phyloP scores from a whole-genome alignment of 2,797 vertebrate genomes.

The Ctenosaura bakeri region DNA sequence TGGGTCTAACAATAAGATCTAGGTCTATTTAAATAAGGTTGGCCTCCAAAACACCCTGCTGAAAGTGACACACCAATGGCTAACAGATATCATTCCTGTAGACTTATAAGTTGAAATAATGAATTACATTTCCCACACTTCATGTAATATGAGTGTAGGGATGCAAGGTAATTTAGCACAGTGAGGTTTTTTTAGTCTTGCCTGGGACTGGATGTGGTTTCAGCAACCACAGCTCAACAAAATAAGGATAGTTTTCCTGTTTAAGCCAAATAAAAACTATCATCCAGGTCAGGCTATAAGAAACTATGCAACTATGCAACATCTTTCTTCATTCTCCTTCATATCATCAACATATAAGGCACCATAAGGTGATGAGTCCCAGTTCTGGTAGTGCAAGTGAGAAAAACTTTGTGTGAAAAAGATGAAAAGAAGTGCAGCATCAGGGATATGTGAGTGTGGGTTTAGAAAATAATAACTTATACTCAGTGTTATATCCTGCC shows the following conservation, averaged over 20 bases:
- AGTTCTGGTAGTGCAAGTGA: not conserved
- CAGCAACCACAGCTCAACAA: no score
- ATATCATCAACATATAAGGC: not conserved
- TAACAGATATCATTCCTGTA: not conserved
- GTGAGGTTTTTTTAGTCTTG: not conserved
- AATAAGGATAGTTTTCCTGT: no score
- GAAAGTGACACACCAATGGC: not conserved
- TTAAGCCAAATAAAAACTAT: no score
- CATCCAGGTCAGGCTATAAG: not conserved
- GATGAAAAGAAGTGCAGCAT: not conserved
- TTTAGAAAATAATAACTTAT: not conserved
- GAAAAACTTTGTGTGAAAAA: not conserved
- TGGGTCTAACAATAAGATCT: no score
- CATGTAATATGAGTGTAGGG: no score
- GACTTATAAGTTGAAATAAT: not conserved
- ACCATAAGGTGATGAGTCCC: not conserved
- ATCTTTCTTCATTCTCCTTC: not conserved
- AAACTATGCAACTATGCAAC: not conserved
- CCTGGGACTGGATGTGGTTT: no score
- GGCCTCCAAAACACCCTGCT: not conserved
- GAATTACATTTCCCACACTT: not conserved
- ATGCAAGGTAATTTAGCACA: not conserved
- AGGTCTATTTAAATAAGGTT: not conserved
- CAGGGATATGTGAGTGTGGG: no score
- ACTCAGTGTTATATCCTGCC: not conserved